Conservation (phyloP, 2,113 vertebrate species). For the Madoqua kirkii region DNA sequence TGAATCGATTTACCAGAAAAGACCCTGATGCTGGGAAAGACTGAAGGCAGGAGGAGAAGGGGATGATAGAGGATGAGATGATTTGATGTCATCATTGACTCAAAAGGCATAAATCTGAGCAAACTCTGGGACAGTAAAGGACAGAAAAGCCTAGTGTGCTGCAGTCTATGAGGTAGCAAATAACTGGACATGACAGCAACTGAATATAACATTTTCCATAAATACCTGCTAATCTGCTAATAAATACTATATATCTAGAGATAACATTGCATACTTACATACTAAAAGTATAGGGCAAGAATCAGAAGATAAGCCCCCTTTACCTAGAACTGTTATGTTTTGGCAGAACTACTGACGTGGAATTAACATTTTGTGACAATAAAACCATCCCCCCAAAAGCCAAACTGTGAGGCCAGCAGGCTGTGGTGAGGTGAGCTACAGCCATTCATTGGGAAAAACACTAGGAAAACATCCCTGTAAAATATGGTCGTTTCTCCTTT, state of each 20-base stretch:
- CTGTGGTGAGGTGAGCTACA: not conserved
- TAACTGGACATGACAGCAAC: not conserved
- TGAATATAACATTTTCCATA: not conserved
- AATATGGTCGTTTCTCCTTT: not conserved
- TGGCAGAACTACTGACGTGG: not conserved
- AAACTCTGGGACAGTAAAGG: not conserved
- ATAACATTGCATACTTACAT: not conserved
- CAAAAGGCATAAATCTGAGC: not conserved
- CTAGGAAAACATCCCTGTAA: not conserved
- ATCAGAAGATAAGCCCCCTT: not conserved
- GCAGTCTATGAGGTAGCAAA: not conserved
- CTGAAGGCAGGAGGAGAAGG: not conserved
- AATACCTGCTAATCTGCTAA: not conserved
- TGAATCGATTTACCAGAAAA: not conserved
- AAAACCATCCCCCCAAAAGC: conserved; percentile 3
- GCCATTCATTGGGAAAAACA: not conserved
- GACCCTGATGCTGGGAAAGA: not conserved
- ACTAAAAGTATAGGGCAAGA: not conserved
- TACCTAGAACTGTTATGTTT: not conserved
- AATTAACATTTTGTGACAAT: conserved; percentile 1
- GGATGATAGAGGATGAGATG: not conserved
- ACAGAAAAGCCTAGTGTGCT: not conserved
- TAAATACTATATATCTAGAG: not conserved
- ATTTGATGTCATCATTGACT: not conserved
- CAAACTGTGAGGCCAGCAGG: conserved; percentile 3